Evolutionary conservation across 2,888 invertebrate genomes (phyloP).

Genomic region (Megastigmus dorsalis): DNA sequence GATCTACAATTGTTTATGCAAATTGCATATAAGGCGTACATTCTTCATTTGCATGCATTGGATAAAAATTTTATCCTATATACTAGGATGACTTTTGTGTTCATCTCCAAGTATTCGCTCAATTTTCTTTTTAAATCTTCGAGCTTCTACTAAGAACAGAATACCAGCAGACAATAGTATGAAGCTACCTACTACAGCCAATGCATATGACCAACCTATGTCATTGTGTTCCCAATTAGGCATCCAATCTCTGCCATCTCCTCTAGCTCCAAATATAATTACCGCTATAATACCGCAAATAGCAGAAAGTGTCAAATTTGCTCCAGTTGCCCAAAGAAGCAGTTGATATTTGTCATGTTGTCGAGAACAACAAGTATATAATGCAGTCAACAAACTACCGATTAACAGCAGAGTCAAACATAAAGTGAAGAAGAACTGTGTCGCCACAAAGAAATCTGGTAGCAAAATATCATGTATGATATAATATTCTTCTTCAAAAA

Average conservation of each 20-base stretch:
- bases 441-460: slow-evolving; percentile 93
- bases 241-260: slow-evolving; percentile 96
- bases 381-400: slow-evolving; percentile 83
- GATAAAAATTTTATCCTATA: background rate
- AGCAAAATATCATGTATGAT: slow-evolving; percentile 92
- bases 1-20: background rate
- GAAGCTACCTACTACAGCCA: slow-evolving; percentile 88
- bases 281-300: slow-evolving; percentile 89
- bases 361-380: slow-evolving; percentile 84
- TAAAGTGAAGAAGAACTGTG: slow-evolving; percentile 94
- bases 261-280: slow-evolving; percentile 91
- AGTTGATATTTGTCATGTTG: slow-evolving; percentile 86
- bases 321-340: slow-evolving; percentile 84
- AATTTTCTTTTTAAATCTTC: slow-evolving; percentile 84
- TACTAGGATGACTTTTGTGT: slow-evolving; percentile 80
- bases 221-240: slow-evolving; percentile 97
- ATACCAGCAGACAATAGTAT: slow-evolving; percentile 85
- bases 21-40: background rate
- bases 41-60: background rate
- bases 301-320: slow-evolving; percentile 83
- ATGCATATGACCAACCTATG: slow-evolving; percentile 94
- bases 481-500: slow-evolving; percentile 97
- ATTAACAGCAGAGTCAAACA: slow-evolving; percentile 88
- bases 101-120: slow-evolving; percentile 84
- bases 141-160: slow-evolving; percentile 88